Evolutionary conservation across 2,113 vertebrate species (phyloP), one percentile per base, ranked within the genome.

Genomic region (Cromileptes altivelis): DNA sequence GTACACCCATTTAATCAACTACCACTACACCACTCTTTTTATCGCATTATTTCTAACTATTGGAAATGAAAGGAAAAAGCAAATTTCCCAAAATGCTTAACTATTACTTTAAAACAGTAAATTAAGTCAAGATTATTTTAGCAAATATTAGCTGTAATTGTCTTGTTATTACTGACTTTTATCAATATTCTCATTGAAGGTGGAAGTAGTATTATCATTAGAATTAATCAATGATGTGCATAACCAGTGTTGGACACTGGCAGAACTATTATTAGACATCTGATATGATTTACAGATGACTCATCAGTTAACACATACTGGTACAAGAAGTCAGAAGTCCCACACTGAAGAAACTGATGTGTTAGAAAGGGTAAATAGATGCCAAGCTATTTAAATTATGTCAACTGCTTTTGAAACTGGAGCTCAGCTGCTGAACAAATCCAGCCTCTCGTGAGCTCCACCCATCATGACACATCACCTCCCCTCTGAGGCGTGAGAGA

Each of bases 401-500:
- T 19, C 21, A 52, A 62, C 49, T 52, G 30, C 70, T 58, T 72
- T 75, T 75, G 15, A 80, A 68, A 55, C 15, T 12, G 56, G 23
- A 78, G 57, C 25, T 77, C 21, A 53, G 27, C 67, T 65, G 17
- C 14, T 6, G 2, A 18, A 56, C 4, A 45, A 57, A 55, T 67
- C 14, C 71, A 71, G 27, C 70, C 64, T 64, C 69, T 71, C 6
- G 10, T 12, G 58, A 56, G 53, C 74, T 81, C 92, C 85, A 56
- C 91, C 89, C 85, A 75, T 65, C 45, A 27, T 9, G 50, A 63
- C 63, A 70, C 65, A 25, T 65, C 75, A 80, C 79, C 37, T 82
- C 78, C 81, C 68, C 68, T 80, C 75, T 56, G 14, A 69, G 77
- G 77, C 70, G 78, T 84, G 81, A 78, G 69, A 87, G 69, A 85